Conservation (phyloP, 2,113 vertebrate species). For the Fulica atra region DNA sequence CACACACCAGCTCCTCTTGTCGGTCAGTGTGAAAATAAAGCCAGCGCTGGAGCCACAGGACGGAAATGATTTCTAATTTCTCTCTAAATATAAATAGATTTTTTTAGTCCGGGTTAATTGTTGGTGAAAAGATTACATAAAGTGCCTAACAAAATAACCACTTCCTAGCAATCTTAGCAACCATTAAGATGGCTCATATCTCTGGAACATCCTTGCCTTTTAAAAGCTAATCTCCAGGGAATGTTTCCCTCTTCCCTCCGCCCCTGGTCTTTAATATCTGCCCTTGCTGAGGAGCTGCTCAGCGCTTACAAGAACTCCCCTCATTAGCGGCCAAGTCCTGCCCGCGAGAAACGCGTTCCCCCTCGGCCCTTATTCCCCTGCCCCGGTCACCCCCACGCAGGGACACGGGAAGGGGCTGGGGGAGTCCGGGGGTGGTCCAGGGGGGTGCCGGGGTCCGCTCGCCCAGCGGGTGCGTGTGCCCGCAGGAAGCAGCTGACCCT, state of each 20-base stretch:
- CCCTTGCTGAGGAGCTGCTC: conserved; percentile 4
- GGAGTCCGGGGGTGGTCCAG: background rate
- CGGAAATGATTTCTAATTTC: conserved; percentile 66
- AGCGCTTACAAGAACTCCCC: conserved; percentile 20
- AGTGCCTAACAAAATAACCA: conserved; percentile 62
- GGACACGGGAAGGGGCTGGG: background rate
- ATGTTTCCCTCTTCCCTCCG: background rate
- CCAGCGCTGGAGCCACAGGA: conserved; percentile 6
- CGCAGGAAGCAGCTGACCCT: conserved; percentile 94
- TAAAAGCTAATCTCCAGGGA: conserved; percentile 40
- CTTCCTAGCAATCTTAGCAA: conserved; percentile 58
- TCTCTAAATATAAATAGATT: conserved; percentile 55
- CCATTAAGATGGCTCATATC: conserved; percentile 5
- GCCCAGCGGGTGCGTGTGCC: background rate
- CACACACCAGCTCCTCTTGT: background rate
- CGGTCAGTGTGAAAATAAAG: conserved; percentile 50
- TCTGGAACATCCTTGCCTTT: conserved; percentile 38
- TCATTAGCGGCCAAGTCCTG: conserved; percentile 44
- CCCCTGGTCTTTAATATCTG: conserved; percentile 4
- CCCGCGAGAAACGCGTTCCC: background rate
- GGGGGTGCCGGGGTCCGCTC: background rate
- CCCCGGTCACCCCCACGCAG: fast-evolving
- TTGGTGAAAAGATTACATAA: conserved; percentile 51
- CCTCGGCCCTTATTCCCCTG: background rate
- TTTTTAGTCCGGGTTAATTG: conserved; percentile 54